A percentile compares a stretch with the other conserved stretches of the same genome.
phyloP scores from a whole-genome alignment of 1,140 invertebrate species.

The Oedothorax gibbosus region DNA sequence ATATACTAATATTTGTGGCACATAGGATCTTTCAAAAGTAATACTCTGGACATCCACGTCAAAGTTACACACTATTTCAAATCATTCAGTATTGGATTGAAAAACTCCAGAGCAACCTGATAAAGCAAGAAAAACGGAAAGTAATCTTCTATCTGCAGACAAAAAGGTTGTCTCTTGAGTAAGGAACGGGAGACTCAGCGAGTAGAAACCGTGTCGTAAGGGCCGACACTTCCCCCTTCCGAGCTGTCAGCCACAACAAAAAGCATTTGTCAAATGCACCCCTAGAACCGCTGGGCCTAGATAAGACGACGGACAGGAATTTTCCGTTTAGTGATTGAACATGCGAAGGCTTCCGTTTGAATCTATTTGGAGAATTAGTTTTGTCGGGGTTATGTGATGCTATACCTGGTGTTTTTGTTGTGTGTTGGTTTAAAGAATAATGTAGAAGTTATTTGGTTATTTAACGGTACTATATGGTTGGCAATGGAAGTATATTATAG shows the following conservation, averaged over 20 bases:
- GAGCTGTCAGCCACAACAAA: conserved; percentile 38
- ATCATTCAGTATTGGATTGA: too few species aligned
- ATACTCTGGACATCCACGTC: not conserved
- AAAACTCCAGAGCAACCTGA: too few species aligned
- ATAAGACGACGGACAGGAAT: not conserved
- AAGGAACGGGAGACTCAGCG: conserved; percentile 10
- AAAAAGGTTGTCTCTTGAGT: conserved; percentile 1
- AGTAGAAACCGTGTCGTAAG: conserved; percentile 32
- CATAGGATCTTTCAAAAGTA: too few species aligned
- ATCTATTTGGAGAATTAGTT: too few species aligned
- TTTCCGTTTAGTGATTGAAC: not conserved
- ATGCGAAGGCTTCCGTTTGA: not conserved
- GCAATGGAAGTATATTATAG: too few species aligned
- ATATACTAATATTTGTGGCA: too few species aligned
- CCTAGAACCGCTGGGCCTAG: not conserved
- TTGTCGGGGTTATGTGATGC: too few species aligned
- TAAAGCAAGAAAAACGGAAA: not conserved
- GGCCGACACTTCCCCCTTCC: conserved; percentile 33
- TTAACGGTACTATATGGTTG: too few species aligned
- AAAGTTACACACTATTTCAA: not conserved
- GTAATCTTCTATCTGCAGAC: conserved; percentile 3
- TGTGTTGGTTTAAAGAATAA: too few species aligned
- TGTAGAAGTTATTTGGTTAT: too few species aligned
- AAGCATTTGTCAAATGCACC: conserved; percentile 40
- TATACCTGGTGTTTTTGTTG: too few species aligned